phyloP scores from a whole-genome alignment of 2,797 vertebrate species.

The Gymnodraco acuticeps region DNA sequence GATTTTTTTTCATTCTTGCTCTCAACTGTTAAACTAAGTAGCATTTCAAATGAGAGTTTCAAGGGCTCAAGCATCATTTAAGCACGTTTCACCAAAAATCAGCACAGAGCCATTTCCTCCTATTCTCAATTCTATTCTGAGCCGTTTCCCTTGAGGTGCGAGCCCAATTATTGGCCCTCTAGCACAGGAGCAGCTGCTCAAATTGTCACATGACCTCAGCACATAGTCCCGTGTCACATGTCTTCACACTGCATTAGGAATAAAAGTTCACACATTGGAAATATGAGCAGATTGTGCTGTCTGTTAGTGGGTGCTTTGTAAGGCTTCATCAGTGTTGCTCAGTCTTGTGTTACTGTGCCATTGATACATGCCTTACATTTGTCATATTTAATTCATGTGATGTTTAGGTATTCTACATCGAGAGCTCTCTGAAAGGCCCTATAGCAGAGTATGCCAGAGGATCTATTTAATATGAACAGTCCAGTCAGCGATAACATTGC shows the following conservation, averaged over 20 bases:
- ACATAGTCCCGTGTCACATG: conserved; percentile 32
- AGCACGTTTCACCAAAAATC: conserved; percentile 47
- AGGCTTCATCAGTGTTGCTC: conserved; percentile 10
- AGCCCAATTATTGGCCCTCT: conserved; percentile 63
- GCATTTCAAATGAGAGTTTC: conserved; percentile 4
- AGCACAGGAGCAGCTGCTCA: conserved; percentile 59
- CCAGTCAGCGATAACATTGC: conserved; percentile 44
- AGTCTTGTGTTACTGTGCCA: background rate
- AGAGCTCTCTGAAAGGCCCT: conserved; percentile 7
- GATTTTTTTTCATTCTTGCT: background rate
- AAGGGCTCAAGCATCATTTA: conserved; percentile 24
- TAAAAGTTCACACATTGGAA: conserved; percentile 35
- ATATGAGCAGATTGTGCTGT: background rate
- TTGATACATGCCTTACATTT: conserved; percentile 2
- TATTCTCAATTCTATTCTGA: conserved; percentile 69
- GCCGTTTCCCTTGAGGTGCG: conserved; percentile 61
- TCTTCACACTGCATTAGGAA: conserved; percentile 44
- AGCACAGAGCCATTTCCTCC: conserved; percentile 47
- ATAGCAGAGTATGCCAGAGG: conserved; percentile 20
- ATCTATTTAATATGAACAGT: conserved; percentile 25
- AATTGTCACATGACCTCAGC: conserved; percentile 59
- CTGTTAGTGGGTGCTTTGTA: conserved; percentile 17
- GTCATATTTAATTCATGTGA: conserved; percentile 43
- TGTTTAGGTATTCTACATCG: conserved; percentile 2
- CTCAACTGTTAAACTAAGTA: conserved; percentile 7